A percentile compares a stretch with the other conserved stretches of the same genome.
phyloP scores from a whole-genome alignment of 1,140 invertebrate genomes.

The Lasioglossum albipes region DNA sequence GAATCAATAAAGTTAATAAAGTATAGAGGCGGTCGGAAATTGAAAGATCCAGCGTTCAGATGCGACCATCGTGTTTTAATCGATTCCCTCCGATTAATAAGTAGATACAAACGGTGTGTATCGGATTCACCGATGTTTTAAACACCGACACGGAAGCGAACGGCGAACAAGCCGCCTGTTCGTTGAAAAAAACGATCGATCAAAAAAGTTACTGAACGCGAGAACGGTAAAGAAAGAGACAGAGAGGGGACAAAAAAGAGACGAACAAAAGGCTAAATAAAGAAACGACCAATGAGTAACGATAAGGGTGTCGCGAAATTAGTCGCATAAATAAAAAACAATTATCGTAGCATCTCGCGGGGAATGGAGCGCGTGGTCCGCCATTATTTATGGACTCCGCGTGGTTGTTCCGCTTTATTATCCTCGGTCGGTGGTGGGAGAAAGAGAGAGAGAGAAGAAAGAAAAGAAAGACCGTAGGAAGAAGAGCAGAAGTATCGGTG shows the following conservation, averaged over 20 bases:
- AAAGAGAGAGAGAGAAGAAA: neutral
- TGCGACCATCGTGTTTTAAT: constrained; percentile 49
- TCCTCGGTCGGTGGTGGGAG: neutral
- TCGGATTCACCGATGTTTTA: constrained; percentile 41
- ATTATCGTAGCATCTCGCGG: constrained; percentile 15
- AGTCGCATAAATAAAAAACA: constrained; percentile 23
- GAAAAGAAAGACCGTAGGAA: neutral
- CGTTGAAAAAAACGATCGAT: neutral
- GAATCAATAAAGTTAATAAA: constrained; percentile 62
- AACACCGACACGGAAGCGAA: neutral
- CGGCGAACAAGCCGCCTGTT: neutral
- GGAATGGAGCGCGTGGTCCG: constrained; percentile 10
- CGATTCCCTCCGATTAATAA: constrained; percentile 59
- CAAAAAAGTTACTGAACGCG: too few relatives aligned
- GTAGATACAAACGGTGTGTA: constrained; percentile 46
- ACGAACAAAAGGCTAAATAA: too few relatives aligned
- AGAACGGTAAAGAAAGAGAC: too few relatives aligned
- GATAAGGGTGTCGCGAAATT: constrained; percentile 32
- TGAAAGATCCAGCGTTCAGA: constrained; percentile 56
- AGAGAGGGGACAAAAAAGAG: too few relatives aligned
- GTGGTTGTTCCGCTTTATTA: constrained; percentile 45
- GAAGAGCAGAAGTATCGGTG: constrained; percentile 42
- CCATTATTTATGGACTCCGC: constrained; percentile 65
- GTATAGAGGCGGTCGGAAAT: constrained; percentile 50
- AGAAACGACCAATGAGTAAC: constrained; percentile 1